Evolutionary conservation across 2,888 invertebrate genomes (phyloP).

Genomic region (Latrodectus hesperus): DNA sequence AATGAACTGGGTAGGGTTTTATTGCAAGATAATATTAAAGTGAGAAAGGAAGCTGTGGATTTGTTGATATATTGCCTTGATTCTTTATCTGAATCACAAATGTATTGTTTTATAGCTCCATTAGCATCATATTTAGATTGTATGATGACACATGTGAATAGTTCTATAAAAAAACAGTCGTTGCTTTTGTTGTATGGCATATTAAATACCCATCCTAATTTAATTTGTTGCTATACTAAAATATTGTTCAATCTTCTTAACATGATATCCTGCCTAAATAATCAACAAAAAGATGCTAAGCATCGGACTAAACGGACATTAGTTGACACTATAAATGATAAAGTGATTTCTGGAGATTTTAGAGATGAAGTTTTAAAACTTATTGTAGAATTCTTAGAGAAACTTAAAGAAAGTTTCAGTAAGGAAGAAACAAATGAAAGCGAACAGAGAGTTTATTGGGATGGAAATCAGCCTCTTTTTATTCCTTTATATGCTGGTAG

Average conservation of each 20-base stretch:
- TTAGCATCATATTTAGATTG: background rate
- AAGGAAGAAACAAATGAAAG: background rate
- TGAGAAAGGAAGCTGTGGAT: background rate
- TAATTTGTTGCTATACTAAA: background rate
- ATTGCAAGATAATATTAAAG: background rate
- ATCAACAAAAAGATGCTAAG: background rate
- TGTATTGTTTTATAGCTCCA: background rate
- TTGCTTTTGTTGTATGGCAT: background rate
- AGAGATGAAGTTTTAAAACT: background rate
- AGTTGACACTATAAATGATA: background rate
- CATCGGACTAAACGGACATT: background rate
- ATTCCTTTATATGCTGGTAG: constrained; percentile 18
- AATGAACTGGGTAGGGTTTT: background rate
- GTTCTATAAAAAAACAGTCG: background rate
- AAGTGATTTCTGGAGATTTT: background rate
- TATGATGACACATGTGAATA: constrained; percentile 10
- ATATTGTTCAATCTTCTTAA: constrained; percentile 14
- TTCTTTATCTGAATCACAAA: background rate
- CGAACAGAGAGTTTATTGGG: constrained; percentile 23
- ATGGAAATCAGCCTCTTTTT: constrained; percentile 11
- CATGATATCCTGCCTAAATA: background rate
- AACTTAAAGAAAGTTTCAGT: background rate
- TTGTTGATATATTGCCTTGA: background rate
- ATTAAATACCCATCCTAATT: background rate
- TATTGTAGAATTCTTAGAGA: background rate